These are phyloP conservation scores for Sylvietta virens DNA, from an alignment of 2,113 vertebrate species.

Conservation along the genomic window DNA sequence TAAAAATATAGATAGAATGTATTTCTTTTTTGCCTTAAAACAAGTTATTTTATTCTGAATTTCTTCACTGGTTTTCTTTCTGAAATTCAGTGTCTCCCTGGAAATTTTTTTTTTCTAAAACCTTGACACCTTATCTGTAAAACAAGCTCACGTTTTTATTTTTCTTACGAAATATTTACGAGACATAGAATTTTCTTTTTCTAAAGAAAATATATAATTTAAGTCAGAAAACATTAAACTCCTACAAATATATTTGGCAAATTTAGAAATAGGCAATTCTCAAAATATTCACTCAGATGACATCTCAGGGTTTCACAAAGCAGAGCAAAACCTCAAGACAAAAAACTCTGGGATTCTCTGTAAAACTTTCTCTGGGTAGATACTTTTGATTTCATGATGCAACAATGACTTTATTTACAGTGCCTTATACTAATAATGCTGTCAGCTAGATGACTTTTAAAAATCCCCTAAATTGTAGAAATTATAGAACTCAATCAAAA, in stretches of 20 bases:
- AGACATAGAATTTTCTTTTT: slow-evolving; percentile 53
- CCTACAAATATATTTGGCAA: slow-evolving; percentile 61
- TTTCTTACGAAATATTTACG: slow-evolving; percentile 70
- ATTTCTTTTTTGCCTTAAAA: neutral
- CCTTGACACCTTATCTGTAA: slow-evolving; percentile 7
- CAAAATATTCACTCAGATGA: slow-evolving; percentile 51
- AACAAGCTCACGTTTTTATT: slow-evolving; percentile 41
- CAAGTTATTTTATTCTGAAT: neutral
- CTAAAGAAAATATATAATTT: slow-evolving; percentile 54
- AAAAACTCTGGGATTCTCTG: neutral
- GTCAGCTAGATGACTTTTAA: neutral
- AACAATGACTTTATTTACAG: slow-evolving; percentile 36
- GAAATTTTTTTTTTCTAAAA: neutral
- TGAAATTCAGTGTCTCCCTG: neutral
- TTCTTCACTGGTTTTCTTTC: neutral
- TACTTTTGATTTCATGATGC: neutral
- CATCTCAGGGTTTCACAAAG: slow-evolving; percentile 23
- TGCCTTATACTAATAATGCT: slow-evolving; percentile 31
- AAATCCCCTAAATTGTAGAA: neutral
- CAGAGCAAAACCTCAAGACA: slow-evolving; percentile 12
- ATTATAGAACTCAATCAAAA: neutral
- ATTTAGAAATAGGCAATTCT: slow-evolving; percentile 36
- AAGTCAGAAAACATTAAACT: slow-evolving; percentile 51
- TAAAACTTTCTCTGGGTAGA: slow-evolving; percentile 27
- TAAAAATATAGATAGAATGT: neutral